These are phyloP conservation scores for Acyrthosiphon pisum DNA, from an alignment of 1,140 invertebrate genomes.

Conservation along the genomic window DNA sequence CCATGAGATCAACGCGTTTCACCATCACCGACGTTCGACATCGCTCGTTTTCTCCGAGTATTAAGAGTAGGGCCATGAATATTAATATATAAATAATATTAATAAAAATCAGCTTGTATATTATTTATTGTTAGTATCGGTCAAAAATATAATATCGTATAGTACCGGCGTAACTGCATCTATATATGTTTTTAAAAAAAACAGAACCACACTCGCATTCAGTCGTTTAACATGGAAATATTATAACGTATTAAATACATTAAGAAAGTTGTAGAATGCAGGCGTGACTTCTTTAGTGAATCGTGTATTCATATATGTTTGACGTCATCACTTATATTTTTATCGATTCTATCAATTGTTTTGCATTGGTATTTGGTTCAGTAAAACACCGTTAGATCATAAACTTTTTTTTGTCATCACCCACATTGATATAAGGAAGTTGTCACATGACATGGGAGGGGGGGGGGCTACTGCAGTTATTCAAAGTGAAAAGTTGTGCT, in stretches of 20 bases:
- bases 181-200: background rate
- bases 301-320: background rate
- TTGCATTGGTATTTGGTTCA: background rate
- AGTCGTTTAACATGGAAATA: background rate
- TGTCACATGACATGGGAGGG: background rate
- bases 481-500: background rate
- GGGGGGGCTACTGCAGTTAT: background rate
- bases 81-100: background rate
- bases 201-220: background rate
- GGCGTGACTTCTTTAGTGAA: background rate
- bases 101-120: background rate
- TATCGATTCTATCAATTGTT: background rate
- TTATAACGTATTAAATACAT: background rate
- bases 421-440: background rate
- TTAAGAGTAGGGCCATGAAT: background rate
- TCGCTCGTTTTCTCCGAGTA: background rate
- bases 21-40: background rate
- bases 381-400: background rate
- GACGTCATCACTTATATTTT: background rate
- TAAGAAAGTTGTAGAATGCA: slow-evolving; percentile 1
- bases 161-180: background rate
- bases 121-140: background rate
- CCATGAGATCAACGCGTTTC: background rate
- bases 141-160: background rate
- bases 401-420: background rate